Conservation (phyloP, 92 coral and sea anemone species). For the Metridium senile region DNA sequence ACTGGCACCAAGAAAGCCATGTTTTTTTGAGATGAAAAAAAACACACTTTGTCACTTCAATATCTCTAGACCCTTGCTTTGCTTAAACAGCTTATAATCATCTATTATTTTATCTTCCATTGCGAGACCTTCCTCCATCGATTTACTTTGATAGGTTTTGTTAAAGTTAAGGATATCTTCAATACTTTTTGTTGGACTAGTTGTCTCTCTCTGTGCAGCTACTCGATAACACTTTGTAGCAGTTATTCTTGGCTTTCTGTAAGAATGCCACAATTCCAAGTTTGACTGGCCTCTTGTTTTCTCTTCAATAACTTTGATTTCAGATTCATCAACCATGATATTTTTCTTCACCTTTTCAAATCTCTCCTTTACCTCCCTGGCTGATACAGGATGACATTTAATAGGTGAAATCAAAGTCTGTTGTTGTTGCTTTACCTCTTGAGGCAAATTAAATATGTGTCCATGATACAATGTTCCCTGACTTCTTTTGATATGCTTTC, state of each 20-base stretch:
- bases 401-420: conserved; percentile 30
- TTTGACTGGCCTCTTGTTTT: conserved; percentile 47
- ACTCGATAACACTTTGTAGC: conserved; percentile 56
- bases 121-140: conserved; percentile 50
- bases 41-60: no score
- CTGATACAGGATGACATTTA: conserved; percentile 39
- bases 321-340: conserved; percentile 7
- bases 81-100: conserved; percentile 19
- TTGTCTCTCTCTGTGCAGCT: conserved; percentile 39
- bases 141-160: conserved; percentile 7
- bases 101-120: conserved; percentile 27
- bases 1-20: conserved; percentile 52
- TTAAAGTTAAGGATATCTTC: neutral
- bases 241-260: conserved; percentile 41
- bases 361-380: conserved; percentile 30
- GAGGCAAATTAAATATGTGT: conserved; percentile 32
- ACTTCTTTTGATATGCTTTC: conserved; percentile 27
- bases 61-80: conserved; percentile 13
- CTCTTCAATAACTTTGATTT: conserved; percentile 29
- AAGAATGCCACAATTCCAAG: conserved; percentile 28
- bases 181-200: conserved; percentile 49
- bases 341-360: conserved; percentile 43
- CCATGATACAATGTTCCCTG: conserved; percentile 50
- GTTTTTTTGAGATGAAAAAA: conserved; percentile 19
- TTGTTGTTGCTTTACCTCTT: conserved; percentile 11